Conservation (phyloP, 2,888 invertebrate species). For the Trichopria drosophilae region DNA sequence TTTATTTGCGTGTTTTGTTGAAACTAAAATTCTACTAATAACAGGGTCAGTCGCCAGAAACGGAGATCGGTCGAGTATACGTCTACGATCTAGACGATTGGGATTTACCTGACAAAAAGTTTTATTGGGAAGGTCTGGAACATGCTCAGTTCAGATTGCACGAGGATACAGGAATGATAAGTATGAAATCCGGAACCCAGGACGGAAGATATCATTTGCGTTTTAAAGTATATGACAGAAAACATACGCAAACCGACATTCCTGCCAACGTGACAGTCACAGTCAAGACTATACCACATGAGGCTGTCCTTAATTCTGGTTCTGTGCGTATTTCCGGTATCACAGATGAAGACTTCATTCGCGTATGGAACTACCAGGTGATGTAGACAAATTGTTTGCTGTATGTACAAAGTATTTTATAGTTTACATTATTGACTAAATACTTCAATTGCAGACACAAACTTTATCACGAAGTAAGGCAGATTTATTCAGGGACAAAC, state of each 20-base stretch:
- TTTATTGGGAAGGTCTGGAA: slow-evolving; percentile 88
- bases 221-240: slow-evolving; percentile 89
- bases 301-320: slow-evolving; percentile 93
- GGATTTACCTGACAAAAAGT: slow-evolving; percentile 97
- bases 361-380: slow-evolving; percentile 87
- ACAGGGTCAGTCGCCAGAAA: slow-evolving; percentile 85
- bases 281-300: slow-evolving; percentile 92
- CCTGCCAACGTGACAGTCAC: slow-evolving; percentile 95
- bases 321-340: slow-evolving; percentile 91
- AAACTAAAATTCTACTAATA: no score
- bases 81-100: slow-evolving; percentile 98
- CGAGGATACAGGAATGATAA: slow-evolving; percentile 92
- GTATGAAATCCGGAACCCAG: slow-evolving; percentile 89
- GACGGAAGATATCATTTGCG: slow-evolving; percentile 82
- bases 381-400: slow-evolving; percentile 7
- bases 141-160: slow-evolving; percentile 87
- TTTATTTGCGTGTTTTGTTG: background rate
- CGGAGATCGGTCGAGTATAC: slow-evolving; percentile 92
- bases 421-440: slow-evolving; percentile 1
- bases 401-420: background rate
- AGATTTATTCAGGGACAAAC: slow-evolving; percentile 85
- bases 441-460: slow-evolving; percentile 64
- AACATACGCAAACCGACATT: slow-evolving; percentile 92
- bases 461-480: slow-evolving; percentile 84
- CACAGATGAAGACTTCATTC: slow-evolving; percentile 93